phyloP scores from a whole-genome alignment of 37 sponge, comb jelly and placozoan species.

The Ephydatia muelleri region DNA sequence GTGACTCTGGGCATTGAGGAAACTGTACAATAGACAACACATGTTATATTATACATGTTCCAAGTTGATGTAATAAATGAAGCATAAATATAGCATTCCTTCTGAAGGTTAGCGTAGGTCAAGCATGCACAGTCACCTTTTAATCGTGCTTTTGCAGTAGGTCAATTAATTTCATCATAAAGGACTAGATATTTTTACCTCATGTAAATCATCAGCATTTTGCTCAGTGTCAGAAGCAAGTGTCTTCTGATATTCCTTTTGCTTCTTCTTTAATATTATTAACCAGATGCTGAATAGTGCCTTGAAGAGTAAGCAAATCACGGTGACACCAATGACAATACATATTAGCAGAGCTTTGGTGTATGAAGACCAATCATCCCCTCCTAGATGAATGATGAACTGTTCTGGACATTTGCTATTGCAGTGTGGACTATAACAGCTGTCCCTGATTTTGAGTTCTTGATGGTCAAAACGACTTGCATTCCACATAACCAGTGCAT shows the following conservation, averaged over 20 bases:
- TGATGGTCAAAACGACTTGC: neutral
- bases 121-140: too few relatives aligned
- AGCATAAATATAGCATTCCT: neutral
- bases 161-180: too few relatives aligned
- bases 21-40: neutral
- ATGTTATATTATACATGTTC: neutral
- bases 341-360: neutral
- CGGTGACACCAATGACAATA: neutral
- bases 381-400: neutral
- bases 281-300: neutral
- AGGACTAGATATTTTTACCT: too few relatives aligned
- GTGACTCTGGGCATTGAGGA: neutral
- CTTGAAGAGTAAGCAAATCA: neutral
- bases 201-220: neutral
- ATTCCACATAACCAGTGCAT: neutral
- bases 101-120: neutral
- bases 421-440: constrained; percentile 62
- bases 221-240: neutral
- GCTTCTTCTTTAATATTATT: neutral
- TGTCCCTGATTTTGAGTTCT: constrained; percentile 38
- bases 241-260: neutral
- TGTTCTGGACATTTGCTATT: constrained; percentile 59
- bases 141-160: too few relatives aligned
- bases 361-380: neutral
- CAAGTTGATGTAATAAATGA: neutral